These are phyloP conservation scores for Physella acuta DNA, from an alignment of 1,140 invertebrate species.

Conservation along the genomic window DNA sequence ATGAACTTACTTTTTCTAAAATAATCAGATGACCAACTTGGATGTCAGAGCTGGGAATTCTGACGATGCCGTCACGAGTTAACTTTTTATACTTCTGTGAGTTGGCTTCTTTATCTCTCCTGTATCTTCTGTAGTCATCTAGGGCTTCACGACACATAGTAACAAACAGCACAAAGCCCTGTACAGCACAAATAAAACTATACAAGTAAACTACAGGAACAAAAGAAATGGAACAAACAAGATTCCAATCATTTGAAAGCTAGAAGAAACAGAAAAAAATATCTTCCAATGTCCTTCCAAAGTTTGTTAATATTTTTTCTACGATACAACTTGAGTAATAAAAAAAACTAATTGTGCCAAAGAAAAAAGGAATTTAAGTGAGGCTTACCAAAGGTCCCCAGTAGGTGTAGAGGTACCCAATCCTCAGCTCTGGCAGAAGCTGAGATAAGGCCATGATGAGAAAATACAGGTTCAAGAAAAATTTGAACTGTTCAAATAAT, in stretches of 20 bases:
- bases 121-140: conserved; percentile 89
- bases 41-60: conserved; percentile 60
- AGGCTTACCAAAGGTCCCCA: conserved; percentile 91
- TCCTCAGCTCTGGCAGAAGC: conserved; percentile 93
- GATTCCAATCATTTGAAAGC: too few species aligned
- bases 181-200: too few species aligned
- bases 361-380: too few species aligned
- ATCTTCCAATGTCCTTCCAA: too few species aligned
- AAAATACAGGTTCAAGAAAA: conserved; percentile 98
- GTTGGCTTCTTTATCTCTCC: conserved; percentile 94
- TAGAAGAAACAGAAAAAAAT: neutral
- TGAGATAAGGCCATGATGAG: conserved; percentile 96
- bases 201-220: neutral
- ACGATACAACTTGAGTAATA: too few species aligned
- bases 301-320: too few species aligned
- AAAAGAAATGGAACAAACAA: too few species aligned
- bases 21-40: conserved; percentile 73
- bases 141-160: conserved; percentile 94
- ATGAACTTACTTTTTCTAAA: conserved; percentile 63
- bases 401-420: conserved; percentile 97
- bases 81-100: conserved; percentile 74
- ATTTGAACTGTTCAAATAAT: conserved; percentile 97
- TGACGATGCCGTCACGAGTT: conserved; percentile 59
- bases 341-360: too few species aligned
- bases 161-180: conserved; percentile 93